phyloP scores from a whole-genome alignment of 2,797 vertebrate genomes.

The Crocodylus rhombifer region DNA sequence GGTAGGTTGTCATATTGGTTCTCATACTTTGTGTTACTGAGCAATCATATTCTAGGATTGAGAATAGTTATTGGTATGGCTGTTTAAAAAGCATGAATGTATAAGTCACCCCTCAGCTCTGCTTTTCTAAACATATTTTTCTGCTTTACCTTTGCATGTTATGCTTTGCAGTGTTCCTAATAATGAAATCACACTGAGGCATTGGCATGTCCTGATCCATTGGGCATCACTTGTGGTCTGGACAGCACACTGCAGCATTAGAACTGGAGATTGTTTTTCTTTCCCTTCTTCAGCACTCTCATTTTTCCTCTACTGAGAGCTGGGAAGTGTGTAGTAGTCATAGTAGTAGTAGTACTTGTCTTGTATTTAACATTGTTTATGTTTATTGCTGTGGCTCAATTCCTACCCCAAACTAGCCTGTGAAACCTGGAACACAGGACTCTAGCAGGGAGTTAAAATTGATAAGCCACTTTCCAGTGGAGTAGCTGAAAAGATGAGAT shows the following conservation, averaged over 20 bases:
- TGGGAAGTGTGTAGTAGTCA: not conserved
- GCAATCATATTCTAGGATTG: constrained; percentile 18
- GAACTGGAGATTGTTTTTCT: not conserved
- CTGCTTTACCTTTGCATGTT: not conserved
- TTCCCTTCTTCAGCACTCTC: not conserved
- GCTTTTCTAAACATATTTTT: not conserved
- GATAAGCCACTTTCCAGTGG: no score
- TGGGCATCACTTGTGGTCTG: not conserved
- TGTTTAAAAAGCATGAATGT: constrained; percentile 4
- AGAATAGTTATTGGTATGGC: constrained; percentile 29
- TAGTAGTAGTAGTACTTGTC: not conserved
- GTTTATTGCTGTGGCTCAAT: not conserved
- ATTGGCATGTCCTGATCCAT: not conserved
- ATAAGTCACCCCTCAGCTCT: not conserved
- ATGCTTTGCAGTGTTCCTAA: not conserved
- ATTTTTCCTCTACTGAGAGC: not conserved
- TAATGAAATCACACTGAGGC: not conserved
- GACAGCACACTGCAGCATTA: not conserved
- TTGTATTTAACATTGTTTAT: not conserved
- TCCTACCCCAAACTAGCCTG: no score
- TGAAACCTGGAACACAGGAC: no score
- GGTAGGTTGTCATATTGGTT: constrained; percentile 15
- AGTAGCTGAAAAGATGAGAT: no score
- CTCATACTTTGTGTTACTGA: constrained; percentile 40
- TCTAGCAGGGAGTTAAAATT: no score